These are phyloP conservation scores for Pleuronectes platessa DNA, from an alignment of 2,113 vertebrate genomes.

Conservation along the genomic window DNA sequence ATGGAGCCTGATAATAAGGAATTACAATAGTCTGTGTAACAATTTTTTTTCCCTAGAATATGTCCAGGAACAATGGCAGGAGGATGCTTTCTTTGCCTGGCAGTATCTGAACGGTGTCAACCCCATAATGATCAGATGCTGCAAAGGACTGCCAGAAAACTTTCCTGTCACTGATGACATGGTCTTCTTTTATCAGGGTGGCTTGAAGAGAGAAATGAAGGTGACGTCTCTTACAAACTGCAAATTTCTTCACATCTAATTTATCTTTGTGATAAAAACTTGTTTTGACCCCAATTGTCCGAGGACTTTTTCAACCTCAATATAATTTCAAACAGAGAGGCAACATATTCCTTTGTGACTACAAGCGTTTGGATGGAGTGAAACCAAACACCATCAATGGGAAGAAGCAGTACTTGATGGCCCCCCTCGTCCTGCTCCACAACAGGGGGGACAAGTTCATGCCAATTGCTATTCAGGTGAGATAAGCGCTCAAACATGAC, in stretches of 20 bases:
- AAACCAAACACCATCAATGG: slow-evolving; percentile 71
- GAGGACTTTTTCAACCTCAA: neutral
- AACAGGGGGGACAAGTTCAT: slow-evolving; percentile 70
- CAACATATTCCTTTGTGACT: slow-evolving; percentile 85
- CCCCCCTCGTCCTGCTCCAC: slow-evolving; percentile 82
- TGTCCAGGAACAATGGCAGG: slow-evolving; percentile 81
- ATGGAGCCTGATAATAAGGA: neutral
- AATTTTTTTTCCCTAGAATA: slow-evolving; percentile 52
- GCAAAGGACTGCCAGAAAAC: slow-evolving; percentile 83
- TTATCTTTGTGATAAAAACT: neutral
- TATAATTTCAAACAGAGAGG: slow-evolving; percentile 74
- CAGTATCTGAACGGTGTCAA: slow-evolving; percentile 92
- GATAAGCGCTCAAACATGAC: neutral
- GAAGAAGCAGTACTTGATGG: slow-evolving; percentile 77
- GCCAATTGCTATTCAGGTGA: slow-evolving; percentile 87
- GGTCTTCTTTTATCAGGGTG: slow-evolving; percentile 81
- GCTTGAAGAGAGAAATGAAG: slow-evolving; percentile 85
- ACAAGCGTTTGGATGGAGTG: slow-evolving; percentile 78
- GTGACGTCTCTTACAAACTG: slow-evolving; percentile 63
- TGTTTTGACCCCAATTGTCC: neutral
- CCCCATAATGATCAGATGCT: slow-evolving; percentile 86
- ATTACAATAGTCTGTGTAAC: neutral
- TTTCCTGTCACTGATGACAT: slow-evolving; percentile 86
- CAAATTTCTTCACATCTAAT: neutral
- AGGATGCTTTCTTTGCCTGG: slow-evolving; percentile 90